phyloP scores from a whole-genome alignment of 2,113 vertebrate genomes.

The Antennarius striatus region DNA sequence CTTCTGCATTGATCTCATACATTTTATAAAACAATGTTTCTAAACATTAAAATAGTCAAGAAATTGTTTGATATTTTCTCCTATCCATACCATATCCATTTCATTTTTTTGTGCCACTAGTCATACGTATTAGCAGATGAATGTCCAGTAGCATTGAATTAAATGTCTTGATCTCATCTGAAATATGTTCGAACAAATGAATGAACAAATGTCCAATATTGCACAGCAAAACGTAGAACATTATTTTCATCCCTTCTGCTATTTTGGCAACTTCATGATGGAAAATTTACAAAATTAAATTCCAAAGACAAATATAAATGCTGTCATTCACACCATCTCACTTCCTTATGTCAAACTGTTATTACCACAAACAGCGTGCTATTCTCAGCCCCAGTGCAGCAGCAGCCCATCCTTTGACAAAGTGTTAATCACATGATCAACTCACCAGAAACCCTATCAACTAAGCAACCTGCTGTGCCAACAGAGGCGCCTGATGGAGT shows the following conservation, averaged over 20 bases:
- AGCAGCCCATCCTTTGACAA: constrained; percentile 53
- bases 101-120: too few relatives aligned
- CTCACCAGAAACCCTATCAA: constrained; percentile 49
- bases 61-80: too few relatives aligned
- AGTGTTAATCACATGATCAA: constrained; percentile 71
- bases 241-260: background rate
- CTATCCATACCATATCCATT: too few relatives aligned
- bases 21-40: background rate
- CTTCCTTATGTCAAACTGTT: constrained; percentile 62
- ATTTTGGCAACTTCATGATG: constrained; percentile 16
- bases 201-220: background rate
- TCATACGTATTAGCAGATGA: too few relatives aligned
- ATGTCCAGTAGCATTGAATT: background rate
- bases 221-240: background rate
- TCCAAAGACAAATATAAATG: constrained; percentile 43
- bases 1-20: background rate
- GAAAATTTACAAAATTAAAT: constrained; percentile 34
- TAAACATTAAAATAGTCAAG: background rate
- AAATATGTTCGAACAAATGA: background rate
- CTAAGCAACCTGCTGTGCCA: constrained; percentile 39
- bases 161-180: background rate
- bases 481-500: constrained; percentile 36
- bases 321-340: constrained; percentile 48
- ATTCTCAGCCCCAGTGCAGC: constrained; percentile 58
- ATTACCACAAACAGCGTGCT: constrained; percentile 56